phyloP scores from a whole-genome alignment of 2,113 vertebrate species.

The Vombatus ursinus region DNA sequence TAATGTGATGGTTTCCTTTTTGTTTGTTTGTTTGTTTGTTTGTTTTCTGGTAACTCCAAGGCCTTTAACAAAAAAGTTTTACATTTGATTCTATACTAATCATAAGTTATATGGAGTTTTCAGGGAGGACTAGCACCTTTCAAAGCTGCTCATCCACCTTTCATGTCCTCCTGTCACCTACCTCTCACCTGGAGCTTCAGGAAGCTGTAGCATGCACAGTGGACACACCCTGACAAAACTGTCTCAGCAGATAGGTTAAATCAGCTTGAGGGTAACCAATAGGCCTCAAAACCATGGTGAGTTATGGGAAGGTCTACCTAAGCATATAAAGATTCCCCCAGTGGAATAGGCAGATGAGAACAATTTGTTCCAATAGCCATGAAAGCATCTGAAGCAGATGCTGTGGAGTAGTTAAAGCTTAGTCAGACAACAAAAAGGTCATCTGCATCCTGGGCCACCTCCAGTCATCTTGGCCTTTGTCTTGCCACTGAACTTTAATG shows the following conservation, averaged over 20 bases:
- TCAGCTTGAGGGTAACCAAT: not conserved
- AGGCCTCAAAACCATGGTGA: not conserved
- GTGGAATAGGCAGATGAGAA: not conserved
- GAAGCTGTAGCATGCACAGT: not conserved
- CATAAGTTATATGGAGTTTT: not conserved
- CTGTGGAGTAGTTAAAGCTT: not conserved
- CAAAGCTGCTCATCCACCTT: not conserved
- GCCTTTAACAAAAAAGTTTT: constrained; percentile 6
- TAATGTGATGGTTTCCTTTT: not conserved
- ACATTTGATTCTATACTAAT: not conserved
- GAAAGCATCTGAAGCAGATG: not conserved
- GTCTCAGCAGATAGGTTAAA: not conserved
- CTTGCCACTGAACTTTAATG: not conserved
- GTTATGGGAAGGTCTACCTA: not conserved
- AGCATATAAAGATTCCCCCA: not conserved
- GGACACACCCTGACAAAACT: not conserved
- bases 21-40: no score
- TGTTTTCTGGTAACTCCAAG: constrained; percentile 3
- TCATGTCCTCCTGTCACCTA: not conserved
- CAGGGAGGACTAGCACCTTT: not conserved
- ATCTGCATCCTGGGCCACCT: not conserved
- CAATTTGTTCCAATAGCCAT: not conserved
- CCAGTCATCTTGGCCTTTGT: not conserved
- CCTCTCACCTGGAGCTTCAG: not conserved
- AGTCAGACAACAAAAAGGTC: not conserved